Conservation (phyloP, 2,113 vertebrate genomes). For the Oreotrochilus melanogaster region DNA sequence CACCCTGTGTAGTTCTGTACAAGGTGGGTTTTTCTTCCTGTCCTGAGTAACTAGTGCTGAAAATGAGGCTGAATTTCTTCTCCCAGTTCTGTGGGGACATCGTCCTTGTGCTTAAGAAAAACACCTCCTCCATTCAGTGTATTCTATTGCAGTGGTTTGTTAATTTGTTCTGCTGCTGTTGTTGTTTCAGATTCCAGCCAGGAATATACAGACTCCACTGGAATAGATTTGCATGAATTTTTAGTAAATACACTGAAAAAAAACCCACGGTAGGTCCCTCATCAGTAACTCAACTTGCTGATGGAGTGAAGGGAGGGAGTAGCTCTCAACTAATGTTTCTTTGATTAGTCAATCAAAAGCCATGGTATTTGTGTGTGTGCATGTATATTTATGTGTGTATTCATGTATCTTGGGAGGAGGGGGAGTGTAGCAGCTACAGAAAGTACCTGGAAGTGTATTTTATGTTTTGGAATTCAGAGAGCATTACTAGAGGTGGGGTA, state of each 20-base stretch:
- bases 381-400: neutral
- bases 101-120: neutral
- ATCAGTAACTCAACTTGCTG: conserved; percentile 58
- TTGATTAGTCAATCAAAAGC: neutral
- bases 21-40: no score
- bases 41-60: neutral
- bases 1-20: no score
- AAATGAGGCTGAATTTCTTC: neutral
- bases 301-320: neutral
- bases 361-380: neutral
- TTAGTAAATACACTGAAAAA: conserved; percentile 99
- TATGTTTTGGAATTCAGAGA: neutral
- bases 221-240: conserved; percentile 99
- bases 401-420: neutral
- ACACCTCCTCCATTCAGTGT: neutral
- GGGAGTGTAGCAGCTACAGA: neutral
- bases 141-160: neutral
- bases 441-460: neutral
- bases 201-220: conserved; percentile 99
- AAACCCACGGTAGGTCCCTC: conserved; percentile 94
- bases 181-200: conserved; percentile 92
- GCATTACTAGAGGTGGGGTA: neutral
- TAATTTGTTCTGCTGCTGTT: conserved; percentile 44
- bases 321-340: neutral
- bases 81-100: fast-evolving